phyloP scores from a whole-genome alignment of 2,797 vertebrate species.

The Galagoides demidoff region DNA sequence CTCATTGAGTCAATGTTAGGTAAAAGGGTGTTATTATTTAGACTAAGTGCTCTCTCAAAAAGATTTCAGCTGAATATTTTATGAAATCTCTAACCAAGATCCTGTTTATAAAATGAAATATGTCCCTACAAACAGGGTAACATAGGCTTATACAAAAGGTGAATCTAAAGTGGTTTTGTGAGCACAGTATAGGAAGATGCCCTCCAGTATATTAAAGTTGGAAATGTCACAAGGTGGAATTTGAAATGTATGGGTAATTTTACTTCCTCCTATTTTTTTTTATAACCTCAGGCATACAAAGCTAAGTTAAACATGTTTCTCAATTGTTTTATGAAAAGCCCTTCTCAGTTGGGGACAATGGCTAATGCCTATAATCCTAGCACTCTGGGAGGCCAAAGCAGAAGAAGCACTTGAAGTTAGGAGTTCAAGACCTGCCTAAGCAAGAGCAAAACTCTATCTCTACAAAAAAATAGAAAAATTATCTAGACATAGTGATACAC shows the following conservation, averaged over 20 bases:
- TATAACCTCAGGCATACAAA: slow-evolving; percentile 37
- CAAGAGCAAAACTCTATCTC: not conserved
- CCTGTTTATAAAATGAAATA: slow-evolving; percentile 6
- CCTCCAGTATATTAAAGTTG: not conserved
- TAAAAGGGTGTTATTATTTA: slow-evolving; percentile 28
- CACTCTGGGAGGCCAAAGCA: not conserved
- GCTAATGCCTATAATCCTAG: not conserved
- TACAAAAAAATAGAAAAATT: not conserved
- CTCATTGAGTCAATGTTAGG: not conserved
- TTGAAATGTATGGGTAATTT: not conserved
- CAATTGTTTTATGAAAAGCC: not conserved
- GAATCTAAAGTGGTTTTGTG: not conserved
- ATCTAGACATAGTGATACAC: not conserved
- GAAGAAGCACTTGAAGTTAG: not conserved
- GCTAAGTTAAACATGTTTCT: not conserved
- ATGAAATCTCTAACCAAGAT: slow-evolving; percentile 8
- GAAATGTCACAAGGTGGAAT: not conserved
- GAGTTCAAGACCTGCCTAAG: not conserved
- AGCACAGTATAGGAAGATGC: not conserved
- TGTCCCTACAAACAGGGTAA: not conserved
- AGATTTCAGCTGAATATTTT: slow-evolving; percentile 16
- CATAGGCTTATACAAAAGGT: not conserved
- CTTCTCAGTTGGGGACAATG: not conserved
- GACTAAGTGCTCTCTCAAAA: not conserved
- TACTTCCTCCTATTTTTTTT: slow-evolving; percentile 11